These are phyloP conservation scores for Acronicta aceris DNA, from an alignment of 2,888 invertebrate species.

Conservation along the genomic window DNA sequence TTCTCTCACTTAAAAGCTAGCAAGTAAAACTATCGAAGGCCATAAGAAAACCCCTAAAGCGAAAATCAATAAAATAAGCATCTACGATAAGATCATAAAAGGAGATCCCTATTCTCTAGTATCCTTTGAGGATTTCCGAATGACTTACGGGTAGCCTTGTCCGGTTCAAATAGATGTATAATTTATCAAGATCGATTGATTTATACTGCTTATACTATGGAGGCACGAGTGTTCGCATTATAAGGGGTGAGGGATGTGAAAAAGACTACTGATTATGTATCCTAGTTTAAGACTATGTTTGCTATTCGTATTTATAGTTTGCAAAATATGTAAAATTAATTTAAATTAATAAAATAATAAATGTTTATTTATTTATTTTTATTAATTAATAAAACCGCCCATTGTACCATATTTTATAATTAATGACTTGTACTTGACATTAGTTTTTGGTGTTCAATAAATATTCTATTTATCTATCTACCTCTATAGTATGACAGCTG, in stretches of 20 bases:
- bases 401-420: too few relatives aligned
- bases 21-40: neutral
- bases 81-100: conserved; percentile 28
- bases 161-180: conserved; percentile 26
- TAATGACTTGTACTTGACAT: too few relatives aligned
- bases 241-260: conserved; percentile 1
- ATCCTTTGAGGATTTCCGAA: conserved; percentile 12
- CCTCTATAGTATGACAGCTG: too few relatives aligned
- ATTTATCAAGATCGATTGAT: conserved; percentile 28
- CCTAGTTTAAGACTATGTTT: too few relatives aligned
- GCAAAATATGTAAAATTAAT: too few relatives aligned
- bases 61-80: conserved; percentile 21
- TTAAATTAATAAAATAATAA: too few relatives aligned
- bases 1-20: too few relatives aligned
- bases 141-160: conserved; percentile 25
- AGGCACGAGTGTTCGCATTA: conserved; percentile 6
- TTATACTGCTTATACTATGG: conserved; percentile 11
- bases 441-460: too few relatives aligned
- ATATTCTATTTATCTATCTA: too few relatives aligned
- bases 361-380: too few relatives aligned
- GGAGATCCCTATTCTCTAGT: neutral
- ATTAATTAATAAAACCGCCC: too few relatives aligned
- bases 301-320: too few relatives aligned
- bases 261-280: neutral
- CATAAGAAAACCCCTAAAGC: neutral